These are phyloP conservation scores for Notospermus geniculatus DNA, from an alignment of 1,140 invertebrate genomes.

Conservation along the genomic window DNA sequence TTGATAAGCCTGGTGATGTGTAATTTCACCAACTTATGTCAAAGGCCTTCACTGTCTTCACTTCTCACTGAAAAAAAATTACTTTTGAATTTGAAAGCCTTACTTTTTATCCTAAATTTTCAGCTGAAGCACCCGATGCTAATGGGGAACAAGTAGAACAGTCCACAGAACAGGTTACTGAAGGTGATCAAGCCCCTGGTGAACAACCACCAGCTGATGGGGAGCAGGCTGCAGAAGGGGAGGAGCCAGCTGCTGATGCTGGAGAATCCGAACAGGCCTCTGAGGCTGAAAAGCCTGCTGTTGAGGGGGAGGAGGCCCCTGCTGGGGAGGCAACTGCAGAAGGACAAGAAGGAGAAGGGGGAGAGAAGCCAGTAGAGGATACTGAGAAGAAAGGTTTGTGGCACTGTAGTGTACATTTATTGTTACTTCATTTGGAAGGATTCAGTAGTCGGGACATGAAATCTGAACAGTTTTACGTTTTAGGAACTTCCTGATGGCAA, in stretches of 20 bases:
- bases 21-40: not conserved
- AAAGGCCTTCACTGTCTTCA: too few relatives aligned
- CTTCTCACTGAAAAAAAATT: not conserved
- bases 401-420: too few relatives aligned
- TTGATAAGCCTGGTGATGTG: not conserved
- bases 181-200: not conserved
- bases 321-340: not conserved
- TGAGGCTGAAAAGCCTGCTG: constrained; percentile 11
- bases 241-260: not conserved
- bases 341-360: constrained; percentile 8
- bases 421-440: too few relatives aligned
- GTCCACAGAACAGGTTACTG: not conserved
- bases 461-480: too few relatives aligned
- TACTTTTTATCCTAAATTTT: not conserved
- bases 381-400: not conserved
- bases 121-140: constrained; percentile 6
- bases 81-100: not conserved
- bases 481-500: too few relatives aligned
- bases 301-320: not conserved
- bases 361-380: not conserved
- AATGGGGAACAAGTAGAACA: not conserved
- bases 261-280: not conserved
- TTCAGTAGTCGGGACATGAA: too few relatives aligned
- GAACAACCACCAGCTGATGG: not conserved
- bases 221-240: not conserved